Conservation (phyloP, 2,113 vertebrate genomes). For the Nesogale talazaci region DNA sequence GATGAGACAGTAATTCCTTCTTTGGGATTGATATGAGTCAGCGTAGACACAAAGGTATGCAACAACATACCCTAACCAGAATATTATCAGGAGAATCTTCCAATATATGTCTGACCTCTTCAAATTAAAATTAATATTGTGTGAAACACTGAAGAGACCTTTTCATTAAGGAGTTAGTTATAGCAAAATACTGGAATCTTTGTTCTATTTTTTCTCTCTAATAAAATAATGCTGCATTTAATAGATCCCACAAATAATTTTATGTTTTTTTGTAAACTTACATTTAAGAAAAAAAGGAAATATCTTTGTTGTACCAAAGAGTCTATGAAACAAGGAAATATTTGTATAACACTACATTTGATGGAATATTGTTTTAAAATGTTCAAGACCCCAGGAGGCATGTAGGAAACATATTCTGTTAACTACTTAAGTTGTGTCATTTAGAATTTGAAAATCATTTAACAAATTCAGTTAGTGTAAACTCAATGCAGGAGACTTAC, state of each 20-base stretch:
- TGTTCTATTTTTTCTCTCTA: not conserved
- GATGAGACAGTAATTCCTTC: too few relatives aligned
- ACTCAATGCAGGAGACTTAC: not conserved
- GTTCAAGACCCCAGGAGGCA: not conserved
- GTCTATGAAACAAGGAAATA: not conserved
- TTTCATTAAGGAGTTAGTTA: not conserved
- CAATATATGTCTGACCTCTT: not conserved
- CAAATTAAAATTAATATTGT: not conserved
- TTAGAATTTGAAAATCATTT: constrained; percentile 6
- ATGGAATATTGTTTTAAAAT: not conserved
- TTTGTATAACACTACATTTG: not conserved
- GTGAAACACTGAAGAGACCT: not conserved
- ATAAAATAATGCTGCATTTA: not conserved
- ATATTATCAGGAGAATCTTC: not conserved
- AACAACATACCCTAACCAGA: not conserved
- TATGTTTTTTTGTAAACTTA: not conserved
- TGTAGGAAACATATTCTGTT: not conserved
- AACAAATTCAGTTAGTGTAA: not conserved
- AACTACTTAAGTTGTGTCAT: not conserved
- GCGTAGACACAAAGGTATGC: too few relatives aligned
- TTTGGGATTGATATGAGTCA: too few relatives aligned
- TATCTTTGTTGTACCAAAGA: not conserved
- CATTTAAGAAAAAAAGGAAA: constrained; percentile 2
- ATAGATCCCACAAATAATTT: not conserved
- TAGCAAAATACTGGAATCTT: not conserved